Base-by-base conservation (phyloP, 2,113 vertebrate species). In the Brachionichthys hirsutus region DNA sequence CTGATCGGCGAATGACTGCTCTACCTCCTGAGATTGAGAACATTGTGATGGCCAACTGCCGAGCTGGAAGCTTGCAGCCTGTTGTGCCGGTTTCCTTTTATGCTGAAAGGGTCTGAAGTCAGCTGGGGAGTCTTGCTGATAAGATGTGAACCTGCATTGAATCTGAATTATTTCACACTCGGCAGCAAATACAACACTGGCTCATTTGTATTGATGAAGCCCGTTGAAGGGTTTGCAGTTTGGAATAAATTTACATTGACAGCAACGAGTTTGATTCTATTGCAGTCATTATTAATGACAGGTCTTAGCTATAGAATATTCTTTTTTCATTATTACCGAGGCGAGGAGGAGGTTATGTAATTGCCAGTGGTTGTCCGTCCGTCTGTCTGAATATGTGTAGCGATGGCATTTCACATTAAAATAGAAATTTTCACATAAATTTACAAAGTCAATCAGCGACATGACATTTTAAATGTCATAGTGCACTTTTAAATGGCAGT, bases 101-200 rank as follows among this genome's bases (percentile, higher is more conserved):
- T 75, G 58, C 78, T 82, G 66, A 67, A 53, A 75, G 57, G 57
- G 67, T 88, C 73, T 77, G 65, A 82, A 82, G 78, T 82, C 81
- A 66, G 62, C 17, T n/a, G 43, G 81, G 78, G 79, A 85, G 69
- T 47, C 54, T 51, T 75, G 78, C 73, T 86, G 71, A 83, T 82
- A 75, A 61, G 78, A 70, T 66, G 49, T 30, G 36, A 75, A 84
- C 82, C 80, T 85, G 83, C 59, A 63, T 78, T 73, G 81, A 86
- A 85, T 87, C 72, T 70, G 11, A 85, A 86, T 86, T 9, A 77
- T 67, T 77, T 75, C 20, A 78, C 55, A 64, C 55, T 9, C 38
- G 70, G 72, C 67, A 49, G 44, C 8, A 10, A 55, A 65, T 38
- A 49, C 52, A 54, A 51, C 3, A 9, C 48, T 35, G 38, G 41